phyloP scores from a whole-genome alignment of 2,113 vertebrate genomes.

The Centrocercus urophasianus region DNA sequence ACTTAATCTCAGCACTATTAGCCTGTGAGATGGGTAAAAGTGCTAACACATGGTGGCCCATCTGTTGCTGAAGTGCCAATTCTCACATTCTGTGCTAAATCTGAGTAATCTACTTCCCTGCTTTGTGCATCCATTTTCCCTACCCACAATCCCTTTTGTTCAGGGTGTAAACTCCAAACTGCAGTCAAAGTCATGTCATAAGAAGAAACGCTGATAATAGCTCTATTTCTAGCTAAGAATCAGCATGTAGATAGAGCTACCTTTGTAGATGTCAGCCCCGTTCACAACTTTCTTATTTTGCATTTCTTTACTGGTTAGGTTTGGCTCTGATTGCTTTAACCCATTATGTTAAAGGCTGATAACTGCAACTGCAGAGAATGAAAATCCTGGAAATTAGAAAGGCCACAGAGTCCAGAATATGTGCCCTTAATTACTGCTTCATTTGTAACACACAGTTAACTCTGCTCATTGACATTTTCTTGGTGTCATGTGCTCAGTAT shows the following conservation, averaged over 20 bases:
- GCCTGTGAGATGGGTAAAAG: background rate
- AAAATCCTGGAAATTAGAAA: background rate
- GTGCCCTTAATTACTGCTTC: background rate
- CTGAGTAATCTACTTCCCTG: background rate
- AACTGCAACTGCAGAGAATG: background rate
- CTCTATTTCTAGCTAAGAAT: background rate
- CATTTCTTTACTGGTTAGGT: background rate
- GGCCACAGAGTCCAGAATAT: background rate
- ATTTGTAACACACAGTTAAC: background rate
- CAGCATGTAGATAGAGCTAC: fast-evolving
- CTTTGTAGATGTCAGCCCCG: background rate
- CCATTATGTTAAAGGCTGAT: background rate
- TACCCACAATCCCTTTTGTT: background rate
- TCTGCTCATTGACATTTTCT: background rate
- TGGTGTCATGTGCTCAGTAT: background rate
- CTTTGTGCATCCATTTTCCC: background rate
- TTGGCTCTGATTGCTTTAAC: background rate
- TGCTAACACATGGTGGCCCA: too few relatives aligned
- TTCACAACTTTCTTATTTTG: background rate
- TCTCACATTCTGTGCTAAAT: background rate
- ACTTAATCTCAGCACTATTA: background rate
- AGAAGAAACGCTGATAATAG: background rate
- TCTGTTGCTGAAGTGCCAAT: background rate
- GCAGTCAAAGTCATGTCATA: background rate
- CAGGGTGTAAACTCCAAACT: background rate